A percentile compares a stretch with the other conserved stretches of the same genome.
phyloP scores from a whole-genome alignment of 2,797 vertebrate genomes.

The Cossypha niveicapilla region DNA sequence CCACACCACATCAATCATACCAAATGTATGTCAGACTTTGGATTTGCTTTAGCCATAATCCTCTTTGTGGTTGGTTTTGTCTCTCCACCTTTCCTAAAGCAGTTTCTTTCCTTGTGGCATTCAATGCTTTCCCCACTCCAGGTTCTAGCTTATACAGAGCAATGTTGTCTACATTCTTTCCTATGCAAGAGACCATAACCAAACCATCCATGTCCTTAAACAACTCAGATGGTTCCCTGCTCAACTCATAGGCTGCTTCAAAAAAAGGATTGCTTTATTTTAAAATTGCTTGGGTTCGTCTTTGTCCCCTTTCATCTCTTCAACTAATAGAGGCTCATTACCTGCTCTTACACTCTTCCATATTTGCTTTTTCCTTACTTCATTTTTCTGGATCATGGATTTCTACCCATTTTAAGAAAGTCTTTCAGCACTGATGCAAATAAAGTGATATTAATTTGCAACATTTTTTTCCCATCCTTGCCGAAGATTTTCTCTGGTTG shows the following conservation, averaged over 20 bases:
- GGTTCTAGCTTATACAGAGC: not conserved
- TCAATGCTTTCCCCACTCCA: not conserved
- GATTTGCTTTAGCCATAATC: not conserved
- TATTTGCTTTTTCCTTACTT: not conserved
- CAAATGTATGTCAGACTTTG: not conserved
- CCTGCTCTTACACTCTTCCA: not conserved
- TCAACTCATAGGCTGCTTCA: not conserved
- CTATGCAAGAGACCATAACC: not conserved
- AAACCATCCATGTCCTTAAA: not conserved
- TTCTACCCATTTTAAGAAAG: not conserved
- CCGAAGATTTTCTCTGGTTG: constrained; percentile 6
- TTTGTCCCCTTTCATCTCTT: not conserved
- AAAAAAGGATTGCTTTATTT: not conserved
- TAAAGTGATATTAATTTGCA: not conserved
- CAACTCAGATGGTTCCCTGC: not conserved
- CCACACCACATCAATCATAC: not conserved
- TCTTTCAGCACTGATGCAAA: not conserved
- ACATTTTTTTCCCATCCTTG: not conserved
- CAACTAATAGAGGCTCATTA: not conserved
- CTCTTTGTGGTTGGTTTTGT: not conserved
- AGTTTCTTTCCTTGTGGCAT: not conserved
- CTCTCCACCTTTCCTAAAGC: not conserved
- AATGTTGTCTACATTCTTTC: not conserved
- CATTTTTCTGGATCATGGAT: not conserved
- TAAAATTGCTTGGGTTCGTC: not conserved